These are phyloP conservation scores for Apamea crenata DNA, from an alignment of 2,888 invertebrate genomes.

Conservation along the genomic window DNA sequence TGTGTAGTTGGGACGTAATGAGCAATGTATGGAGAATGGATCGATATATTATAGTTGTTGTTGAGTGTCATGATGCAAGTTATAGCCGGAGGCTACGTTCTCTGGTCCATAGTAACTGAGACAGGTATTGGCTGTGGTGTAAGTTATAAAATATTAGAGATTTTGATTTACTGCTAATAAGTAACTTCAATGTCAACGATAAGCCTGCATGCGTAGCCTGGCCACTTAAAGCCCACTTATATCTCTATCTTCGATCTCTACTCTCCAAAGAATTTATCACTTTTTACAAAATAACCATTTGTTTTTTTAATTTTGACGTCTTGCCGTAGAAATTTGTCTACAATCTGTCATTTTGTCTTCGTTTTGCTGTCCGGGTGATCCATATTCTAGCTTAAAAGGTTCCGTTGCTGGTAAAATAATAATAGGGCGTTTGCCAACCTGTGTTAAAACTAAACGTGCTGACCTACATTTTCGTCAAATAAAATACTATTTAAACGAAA, in stretches of 20 bases:
- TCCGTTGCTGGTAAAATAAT: not conserved
- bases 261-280: too few species aligned
- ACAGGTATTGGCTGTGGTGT: slow-evolving; percentile 50
- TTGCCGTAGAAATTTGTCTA: not conserved
- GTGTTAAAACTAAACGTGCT: not conserved
- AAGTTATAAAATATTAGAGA: slow-evolving; percentile 33
- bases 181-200: not conserved
- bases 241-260: too few species aligned
- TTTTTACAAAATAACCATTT: not conserved
- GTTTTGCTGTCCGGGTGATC: not conserved
- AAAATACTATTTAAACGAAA: not conserved
- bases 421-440: not conserved
- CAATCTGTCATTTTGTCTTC: not conserved
- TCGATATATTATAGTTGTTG: slow-evolving; percentile 27
- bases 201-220: not conserved
- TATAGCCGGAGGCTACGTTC: slow-evolving; percentile 64
- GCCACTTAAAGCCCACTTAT: too few species aligned
- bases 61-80: slow-evolving; percentile 41
- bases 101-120: slow-evolving; percentile 63
- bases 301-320: not conserved
- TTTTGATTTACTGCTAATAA: not conserved
- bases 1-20: slow-evolving; percentile 7
- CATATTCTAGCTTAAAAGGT: not conserved
- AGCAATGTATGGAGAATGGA: slow-evolving; percentile 49
- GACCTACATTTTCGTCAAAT: not conserved